Percentiles rank a stretch among this genome's conserved stretches.
These are phyloP conservation scores for Xerus rutilus DNA, from an alignment of 2,797 vertebrate species.

Conservation along the genomic window DNA sequence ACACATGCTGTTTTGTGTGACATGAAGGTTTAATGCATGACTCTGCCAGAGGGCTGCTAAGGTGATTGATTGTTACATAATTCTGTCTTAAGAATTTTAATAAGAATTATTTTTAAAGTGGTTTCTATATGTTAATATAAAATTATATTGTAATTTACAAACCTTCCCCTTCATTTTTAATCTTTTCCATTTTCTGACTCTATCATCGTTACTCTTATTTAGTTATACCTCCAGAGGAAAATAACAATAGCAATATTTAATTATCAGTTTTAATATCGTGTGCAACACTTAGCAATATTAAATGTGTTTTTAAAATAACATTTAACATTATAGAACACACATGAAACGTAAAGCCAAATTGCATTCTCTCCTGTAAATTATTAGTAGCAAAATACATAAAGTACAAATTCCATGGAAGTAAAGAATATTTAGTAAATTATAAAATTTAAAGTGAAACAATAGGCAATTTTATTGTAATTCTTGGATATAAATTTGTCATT, in stretches of 20 bases:
- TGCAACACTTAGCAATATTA: not conserved
- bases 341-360: not conserved
- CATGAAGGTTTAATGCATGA: not conserved
- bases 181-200: not conserved
- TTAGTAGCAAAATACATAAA: not conserved
- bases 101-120: not conserved
- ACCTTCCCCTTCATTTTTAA: not conserved
- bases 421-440: not conserved
- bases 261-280: no score
- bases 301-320: not conserved
- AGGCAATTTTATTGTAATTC: not conserved
- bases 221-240: not conserved
- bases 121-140: not conserved
- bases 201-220: not conserved
- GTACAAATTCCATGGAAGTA: not conserved
- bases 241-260: not conserved
- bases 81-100: not conserved
- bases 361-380: not conserved
- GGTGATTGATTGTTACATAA: not conserved
- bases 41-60: not conserved
- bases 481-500: not conserved
- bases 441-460: slow-evolving; percentile 5
- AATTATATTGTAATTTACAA: not conserved
- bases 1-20: not conserved
- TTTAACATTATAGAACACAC: not conserved